Percentiles rank a stretch among this genome's conserved stretches.
phyloP scores from a whole-genome alignment of 2,888 invertebrate genomes.

The Capitulum mitella region DNA sequence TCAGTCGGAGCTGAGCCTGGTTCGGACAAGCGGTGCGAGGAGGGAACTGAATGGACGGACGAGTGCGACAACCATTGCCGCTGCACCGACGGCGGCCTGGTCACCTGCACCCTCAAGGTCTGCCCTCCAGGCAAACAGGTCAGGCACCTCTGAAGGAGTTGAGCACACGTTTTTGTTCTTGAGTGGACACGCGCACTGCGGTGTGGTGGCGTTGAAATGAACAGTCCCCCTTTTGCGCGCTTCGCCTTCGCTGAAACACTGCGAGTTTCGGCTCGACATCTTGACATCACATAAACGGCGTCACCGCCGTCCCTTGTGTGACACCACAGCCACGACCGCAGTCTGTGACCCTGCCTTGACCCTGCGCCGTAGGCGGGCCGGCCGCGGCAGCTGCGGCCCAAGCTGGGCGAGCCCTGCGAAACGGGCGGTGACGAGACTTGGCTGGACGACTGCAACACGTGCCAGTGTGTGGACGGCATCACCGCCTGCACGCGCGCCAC shows the following conservation, averaged over 20 bases:
- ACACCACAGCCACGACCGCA: no score
- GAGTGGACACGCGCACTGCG: no score
- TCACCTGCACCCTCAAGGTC: neutral
- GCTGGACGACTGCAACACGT: conserved; percentile 9
- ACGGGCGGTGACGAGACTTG: neutral
- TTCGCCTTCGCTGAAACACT: no score
- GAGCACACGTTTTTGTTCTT: no score
- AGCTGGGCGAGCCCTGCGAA: conserved; percentile 7
- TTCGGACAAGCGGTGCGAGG: neutral
- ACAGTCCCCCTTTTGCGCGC: no score
- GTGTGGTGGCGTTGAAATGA: no score
- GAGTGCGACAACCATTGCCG: conserved; percentile 11
- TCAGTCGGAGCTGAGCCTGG: neutral
- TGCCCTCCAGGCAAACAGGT: conserved; percentile 15
- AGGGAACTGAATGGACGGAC: neutral
- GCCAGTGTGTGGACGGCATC: neutral
- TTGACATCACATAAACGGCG: no score
- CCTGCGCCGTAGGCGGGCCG: neutral
- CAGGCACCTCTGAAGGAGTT: neutral
- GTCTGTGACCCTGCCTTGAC: no score
- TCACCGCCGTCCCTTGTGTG: no score
- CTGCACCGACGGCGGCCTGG: neutral
- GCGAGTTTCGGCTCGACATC: no score
- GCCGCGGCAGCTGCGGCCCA: neutral
- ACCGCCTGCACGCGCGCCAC: neutral